Conservation (phyloP, 2,888 invertebrate genomes). For the Phytoseiulus persimilis region DNA sequence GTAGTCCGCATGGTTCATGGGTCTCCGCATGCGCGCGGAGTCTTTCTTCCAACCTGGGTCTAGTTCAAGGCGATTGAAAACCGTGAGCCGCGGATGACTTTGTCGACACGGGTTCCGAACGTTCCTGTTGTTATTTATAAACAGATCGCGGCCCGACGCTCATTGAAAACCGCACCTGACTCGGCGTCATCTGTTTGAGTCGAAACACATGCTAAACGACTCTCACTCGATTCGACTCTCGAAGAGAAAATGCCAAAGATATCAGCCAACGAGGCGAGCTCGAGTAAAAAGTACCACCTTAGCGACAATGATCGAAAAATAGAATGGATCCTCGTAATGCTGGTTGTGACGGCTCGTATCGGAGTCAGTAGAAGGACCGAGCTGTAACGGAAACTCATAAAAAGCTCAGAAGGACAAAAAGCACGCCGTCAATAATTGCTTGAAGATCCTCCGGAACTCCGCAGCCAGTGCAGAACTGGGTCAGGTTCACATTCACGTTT, state of each 20-base stretch:
- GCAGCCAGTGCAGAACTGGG: slow-evolving; percentile 5
- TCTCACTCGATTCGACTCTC: not conserved
- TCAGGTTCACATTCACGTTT: not conserved
- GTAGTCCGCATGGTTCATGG: not conserved
- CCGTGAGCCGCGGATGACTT: no score
- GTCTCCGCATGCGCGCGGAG: not conserved
- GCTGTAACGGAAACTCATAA: not conserved
- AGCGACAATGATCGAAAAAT: not conserved
- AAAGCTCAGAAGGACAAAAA: not conserved
- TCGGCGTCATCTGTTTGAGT: not conserved
- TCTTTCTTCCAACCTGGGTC: no score
- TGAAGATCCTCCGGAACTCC: not conserved
- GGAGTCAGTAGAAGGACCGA: not conserved
- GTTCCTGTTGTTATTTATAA: not conserved
- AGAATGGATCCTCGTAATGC: not conserved
- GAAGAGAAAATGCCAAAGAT: not conserved
- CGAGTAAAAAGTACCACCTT: not conserved
- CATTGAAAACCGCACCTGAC: not conserved
- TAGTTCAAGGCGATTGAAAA: not conserved
- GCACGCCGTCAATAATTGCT: not conserved
- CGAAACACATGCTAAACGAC: not conserved
- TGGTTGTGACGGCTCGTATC: not conserved
- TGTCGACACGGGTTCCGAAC: not conserved
- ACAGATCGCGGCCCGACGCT: not conserved
- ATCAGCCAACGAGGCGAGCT: not conserved